These are phyloP conservation scores for Cirrhinus mrigala DNA, from an alignment of 2,797 vertebrate genomes.

Conservation along the genomic window DNA sequence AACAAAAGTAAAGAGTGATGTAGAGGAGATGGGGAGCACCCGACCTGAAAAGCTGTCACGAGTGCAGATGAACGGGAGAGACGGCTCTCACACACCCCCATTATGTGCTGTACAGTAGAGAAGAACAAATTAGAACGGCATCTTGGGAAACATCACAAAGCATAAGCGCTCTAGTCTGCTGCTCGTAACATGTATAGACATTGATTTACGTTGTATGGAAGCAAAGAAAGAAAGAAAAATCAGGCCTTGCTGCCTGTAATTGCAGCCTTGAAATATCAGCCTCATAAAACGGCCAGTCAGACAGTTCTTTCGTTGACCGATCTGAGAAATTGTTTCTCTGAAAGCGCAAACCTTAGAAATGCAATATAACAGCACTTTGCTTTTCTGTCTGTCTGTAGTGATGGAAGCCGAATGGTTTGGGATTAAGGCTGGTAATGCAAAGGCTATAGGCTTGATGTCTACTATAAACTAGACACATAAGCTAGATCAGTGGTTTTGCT, in stretches of 20 bases:
- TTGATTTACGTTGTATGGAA: constrained; percentile 36
- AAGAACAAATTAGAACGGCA: constrained; percentile 12
- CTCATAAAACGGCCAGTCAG: constrained; percentile 59
- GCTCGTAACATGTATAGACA: constrained; percentile 36
- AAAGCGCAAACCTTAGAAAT: constrained; percentile 52
- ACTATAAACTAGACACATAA: background rate
- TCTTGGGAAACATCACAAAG: constrained; percentile 52
- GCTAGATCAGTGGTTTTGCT: background rate
- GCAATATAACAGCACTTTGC: constrained; percentile 47
- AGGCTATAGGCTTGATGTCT: constrained; percentile 18
- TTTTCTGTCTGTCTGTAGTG: constrained; percentile 43
- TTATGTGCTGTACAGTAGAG: constrained; percentile 36
- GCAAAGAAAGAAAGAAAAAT: constrained; percentile 29
- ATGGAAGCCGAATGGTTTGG: background rate
- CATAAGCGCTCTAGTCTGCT: constrained; percentile 45
- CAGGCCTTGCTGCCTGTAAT: constrained; percentile 46
- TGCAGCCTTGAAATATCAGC: constrained; percentile 60
- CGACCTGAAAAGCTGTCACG: constrained; percentile 60
- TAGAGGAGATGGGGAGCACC: constrained; percentile 65
- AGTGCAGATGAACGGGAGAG: constrained; percentile 43
- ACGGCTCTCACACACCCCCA: constrained; percentile 30
- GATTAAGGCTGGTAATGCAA: background rate
- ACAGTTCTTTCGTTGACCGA: constrained; percentile 56
- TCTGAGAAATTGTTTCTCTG: constrained; percentile 53
- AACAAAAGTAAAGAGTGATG: constrained; percentile 69